Conservation (phyloP, 2,113 vertebrate genomes). For the Etheostoma cragini region DNA sequence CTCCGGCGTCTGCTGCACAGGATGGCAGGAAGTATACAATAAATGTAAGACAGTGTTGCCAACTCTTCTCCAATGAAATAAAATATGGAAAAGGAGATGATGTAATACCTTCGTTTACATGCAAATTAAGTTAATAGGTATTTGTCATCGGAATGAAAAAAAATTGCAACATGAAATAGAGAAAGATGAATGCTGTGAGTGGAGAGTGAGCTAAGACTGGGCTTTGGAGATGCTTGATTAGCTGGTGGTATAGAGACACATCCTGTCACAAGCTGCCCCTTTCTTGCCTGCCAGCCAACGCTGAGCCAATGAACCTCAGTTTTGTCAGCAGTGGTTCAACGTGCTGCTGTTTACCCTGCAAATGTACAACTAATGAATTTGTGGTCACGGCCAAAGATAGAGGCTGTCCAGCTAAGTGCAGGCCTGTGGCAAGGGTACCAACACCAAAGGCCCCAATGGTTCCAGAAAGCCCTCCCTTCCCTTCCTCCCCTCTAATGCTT, state of each 20-base stretch:
- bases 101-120: conserved; percentile 51
- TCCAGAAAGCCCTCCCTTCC: conserved; percentile 40
- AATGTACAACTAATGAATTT: conserved; percentile 73
- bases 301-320: conserved; percentile 52
- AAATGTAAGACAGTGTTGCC: conserved; percentile 73
- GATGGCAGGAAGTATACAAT: conserved; percentile 77
- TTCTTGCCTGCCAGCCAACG: conserved; percentile 48
- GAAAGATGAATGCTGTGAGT: conserved; percentile 6
- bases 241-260: conserved; percentile 15
- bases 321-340: conserved; percentile 65
- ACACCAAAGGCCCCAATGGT: conserved; percentile 50
- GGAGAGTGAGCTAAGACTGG: conserved; percentile 1
- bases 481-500: conserved; percentile 29
- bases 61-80: conserved; percentile 73
- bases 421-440: conserved; percentile 70
- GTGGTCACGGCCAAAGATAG: conserved; percentile 60
- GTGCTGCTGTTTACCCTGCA: conserved; percentile 71
- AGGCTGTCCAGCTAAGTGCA: conserved; percentile 63
- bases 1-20: conserved; percentile 69
- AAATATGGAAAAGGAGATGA: conserved; percentile 64
- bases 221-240: conserved; percentile 22
- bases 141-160: conserved; percentile 37
- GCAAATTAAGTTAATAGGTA: conserved; percentile 50
- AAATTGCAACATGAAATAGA: conserved; percentile 21
- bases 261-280: conserved; percentile 51